These are phyloP conservation scores for Theretra japonica DNA, from an alignment of 2,888 invertebrate species.

Conservation along the genomic window DNA sequence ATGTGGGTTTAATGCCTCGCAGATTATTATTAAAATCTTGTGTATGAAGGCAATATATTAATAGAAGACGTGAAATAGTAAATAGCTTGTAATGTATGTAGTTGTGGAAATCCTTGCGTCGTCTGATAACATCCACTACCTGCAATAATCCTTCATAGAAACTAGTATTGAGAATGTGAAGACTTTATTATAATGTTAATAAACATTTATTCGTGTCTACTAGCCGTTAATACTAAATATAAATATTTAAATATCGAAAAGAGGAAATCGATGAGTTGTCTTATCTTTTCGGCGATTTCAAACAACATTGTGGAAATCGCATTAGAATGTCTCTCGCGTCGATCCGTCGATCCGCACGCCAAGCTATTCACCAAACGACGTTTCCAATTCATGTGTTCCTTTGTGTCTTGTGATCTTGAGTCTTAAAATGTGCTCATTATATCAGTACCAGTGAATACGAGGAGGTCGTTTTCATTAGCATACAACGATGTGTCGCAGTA, in stretches of 20 bases:
- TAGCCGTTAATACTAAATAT: neutral
- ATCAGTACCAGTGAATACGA: neutral
- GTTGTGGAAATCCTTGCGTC: slow-evolving; percentile 13
- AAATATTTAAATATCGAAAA: slow-evolving; percentile 3
- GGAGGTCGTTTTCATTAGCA: slow-evolving; percentile 37
- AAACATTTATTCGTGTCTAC: neutral
- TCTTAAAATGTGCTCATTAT: slow-evolving; percentile 17
- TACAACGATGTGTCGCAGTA: slow-evolving; percentile 24
- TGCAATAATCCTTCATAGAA: slow-evolving; percentile 23
- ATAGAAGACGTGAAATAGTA: neutral
- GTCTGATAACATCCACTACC: neutral
- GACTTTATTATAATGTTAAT: neutral
- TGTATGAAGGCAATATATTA: neutral
- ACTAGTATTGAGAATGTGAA: slow-evolving; percentile 6
- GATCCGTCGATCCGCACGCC: neutral
- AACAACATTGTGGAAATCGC: slow-evolving; percentile 8
- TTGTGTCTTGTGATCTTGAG: slow-evolving; percentile 30
- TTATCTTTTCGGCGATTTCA: slow-evolving; percentile 1
- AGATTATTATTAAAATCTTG: neutral
- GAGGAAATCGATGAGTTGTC: slow-evolving; percentile 4
- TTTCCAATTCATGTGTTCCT: slow-evolving; percentile 22
- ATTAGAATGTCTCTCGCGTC: slow-evolving; percentile 12
- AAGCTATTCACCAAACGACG: slow-evolving; percentile 12
- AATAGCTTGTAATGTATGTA: slow-evolving; percentile 9
- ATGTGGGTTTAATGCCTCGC: neutral